These are phyloP conservation scores for Lasiurus cinereus DNA, from an alignment of 2,113 vertebrate species.

Conservation along the genomic window DNA sequence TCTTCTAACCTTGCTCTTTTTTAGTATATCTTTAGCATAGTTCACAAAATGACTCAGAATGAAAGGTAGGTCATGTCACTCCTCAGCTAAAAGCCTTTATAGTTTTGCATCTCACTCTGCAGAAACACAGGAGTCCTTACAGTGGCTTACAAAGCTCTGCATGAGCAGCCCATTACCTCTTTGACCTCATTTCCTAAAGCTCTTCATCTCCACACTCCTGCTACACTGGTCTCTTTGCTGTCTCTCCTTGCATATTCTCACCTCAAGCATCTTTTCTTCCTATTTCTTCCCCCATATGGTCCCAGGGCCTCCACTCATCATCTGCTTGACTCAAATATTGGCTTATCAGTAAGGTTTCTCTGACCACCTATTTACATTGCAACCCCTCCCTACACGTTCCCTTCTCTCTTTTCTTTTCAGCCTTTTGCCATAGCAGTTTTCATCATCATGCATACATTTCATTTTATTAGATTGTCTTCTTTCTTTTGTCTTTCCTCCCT, in stretches of 20 bases:
- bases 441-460: not conserved
- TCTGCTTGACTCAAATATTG: not conserved
- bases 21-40: not conserved
- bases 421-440: not conserved
- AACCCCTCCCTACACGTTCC: not conserved
- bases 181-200: not conserved
- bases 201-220: accelerated
- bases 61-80: not conserved
- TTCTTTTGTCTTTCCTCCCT: not conserved
- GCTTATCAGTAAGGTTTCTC: not conserved
- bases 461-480: not conserved
- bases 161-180: not conserved
- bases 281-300: not conserved
- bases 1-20: not conserved
- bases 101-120: not conserved
- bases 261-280: not conserved
- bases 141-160: not conserved
- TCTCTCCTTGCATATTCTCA: not conserved
- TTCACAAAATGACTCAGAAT: constrained; percentile 3
- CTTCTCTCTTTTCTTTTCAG: not conserved
- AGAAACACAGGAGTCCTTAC: too few relatives aligned
- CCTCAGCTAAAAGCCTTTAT: not conserved
- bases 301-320: not conserved
- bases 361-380: not conserved
- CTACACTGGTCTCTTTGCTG: not conserved